A percentile compares a stretch with the other conserved stretches of the same genome.
Evolutionary conservation across 1,140 invertebrate genomes (phyloP).

Genomic region (Halictus rubicundus): DNA sequence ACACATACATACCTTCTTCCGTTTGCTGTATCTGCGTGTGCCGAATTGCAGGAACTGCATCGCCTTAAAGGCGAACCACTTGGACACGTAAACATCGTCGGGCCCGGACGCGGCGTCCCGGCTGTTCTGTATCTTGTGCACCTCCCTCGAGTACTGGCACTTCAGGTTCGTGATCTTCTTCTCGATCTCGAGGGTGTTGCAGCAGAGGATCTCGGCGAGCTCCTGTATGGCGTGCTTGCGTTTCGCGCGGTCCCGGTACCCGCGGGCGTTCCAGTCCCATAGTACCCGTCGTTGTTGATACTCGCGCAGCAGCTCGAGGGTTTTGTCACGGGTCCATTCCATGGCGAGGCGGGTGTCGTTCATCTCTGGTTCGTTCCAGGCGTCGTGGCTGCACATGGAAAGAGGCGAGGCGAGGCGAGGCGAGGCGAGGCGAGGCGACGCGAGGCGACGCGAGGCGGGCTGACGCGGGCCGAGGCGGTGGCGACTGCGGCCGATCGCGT

Average conservation of each 20-base stretch:
- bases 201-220: constrained; percentile 78
- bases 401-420: background rate
- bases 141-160: constrained; percentile 79
- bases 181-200: constrained; percentile 79
- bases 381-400: constrained; percentile 55
- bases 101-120: constrained; percentile 55
- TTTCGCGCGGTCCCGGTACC: constrained; percentile 78
- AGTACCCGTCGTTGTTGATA: constrained; percentile 79
- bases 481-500: background rate
- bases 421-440: no score
- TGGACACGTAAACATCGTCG: constrained; percentile 69
- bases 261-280: constrained; percentile 79
- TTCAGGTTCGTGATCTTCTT: constrained; percentile 80
- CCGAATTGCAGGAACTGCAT: constrained; percentile 71
- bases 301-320: constrained; percentile 77
- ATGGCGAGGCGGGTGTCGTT: constrained; percentile 74
- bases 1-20: constrained; percentile 63
- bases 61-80: constrained; percentile 71
- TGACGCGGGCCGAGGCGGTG: no score
- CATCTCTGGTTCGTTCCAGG: constrained; percentile 40
- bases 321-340: constrained; percentile 80
- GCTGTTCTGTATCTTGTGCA: constrained; percentile 76
- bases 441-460: no score
- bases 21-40: constrained; percentile 64
- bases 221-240: constrained; percentile 78